Evolutionary conservation across 2,113 vertebrate genomes (phyloP), one percentile per base, ranked within the genome.

Genomic region (Menura novaehollandiae): DNA sequence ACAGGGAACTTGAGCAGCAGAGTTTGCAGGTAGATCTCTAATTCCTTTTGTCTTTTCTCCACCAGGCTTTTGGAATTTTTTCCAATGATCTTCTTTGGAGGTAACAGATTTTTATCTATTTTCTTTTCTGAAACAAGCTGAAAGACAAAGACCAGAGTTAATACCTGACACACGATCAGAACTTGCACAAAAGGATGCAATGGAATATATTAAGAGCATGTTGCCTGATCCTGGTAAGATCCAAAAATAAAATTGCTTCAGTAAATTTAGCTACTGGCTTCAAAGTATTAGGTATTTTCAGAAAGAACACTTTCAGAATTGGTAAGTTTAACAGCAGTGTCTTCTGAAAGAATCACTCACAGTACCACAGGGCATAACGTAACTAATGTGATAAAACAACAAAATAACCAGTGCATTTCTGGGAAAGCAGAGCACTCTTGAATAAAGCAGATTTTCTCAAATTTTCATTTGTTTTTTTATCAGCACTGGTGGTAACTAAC

Each of bases 71-170:
- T 99, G 2, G 99, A 99, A 96, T 99, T 99, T 97, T 99, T 99
- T 33, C 99, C 99, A 89, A 99, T 98, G 26, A 99, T 99, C 97
- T 99, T 99, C 97, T 99, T 99, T 3, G 99, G 99, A 41, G 99
- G 99, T 74, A 99, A 98, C 12, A 99, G 98, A 87, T 98, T 98
- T 89, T 98, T 98, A 95, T 99, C 99, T 62, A 99, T 98, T 95
- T 99, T 99, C 93, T 98, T 99, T 89, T 99, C 99, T 33, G 98
- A 97, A 33, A 98, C 98, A 80, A 99, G 98, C 99, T 99, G 91
- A 89, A 98, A 97, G 95, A 96, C 27, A 97, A 89, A 82, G 28
- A 80, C 4, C 13, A 91, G 27, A 32, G 53, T 97, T 92, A 94
- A 68, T 24, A 83, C 58, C 15, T 22, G 11, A 91, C 43, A 78